phyloP scores from a whole-genome alignment of 2,113 vertebrate genomes.

The Tylochromis polylepis region DNA sequence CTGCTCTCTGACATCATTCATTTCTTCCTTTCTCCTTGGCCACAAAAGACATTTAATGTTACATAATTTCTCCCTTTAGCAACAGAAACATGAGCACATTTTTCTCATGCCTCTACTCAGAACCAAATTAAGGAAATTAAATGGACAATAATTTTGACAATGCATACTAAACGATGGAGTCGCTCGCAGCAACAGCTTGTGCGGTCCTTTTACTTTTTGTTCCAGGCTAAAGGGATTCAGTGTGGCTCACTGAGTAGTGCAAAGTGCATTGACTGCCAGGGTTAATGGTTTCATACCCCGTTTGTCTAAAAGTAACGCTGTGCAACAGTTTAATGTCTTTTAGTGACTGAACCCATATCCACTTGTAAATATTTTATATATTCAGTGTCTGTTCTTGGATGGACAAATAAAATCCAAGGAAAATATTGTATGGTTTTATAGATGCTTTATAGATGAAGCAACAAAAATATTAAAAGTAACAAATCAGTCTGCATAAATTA shows the following conservation, averaged over 20 bases:
- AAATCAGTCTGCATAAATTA: not conserved
- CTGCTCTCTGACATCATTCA: conserved; percentile 25
- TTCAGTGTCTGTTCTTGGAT: not conserved
- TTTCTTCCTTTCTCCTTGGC: conserved; percentile 8
- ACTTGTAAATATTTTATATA: not conserved
- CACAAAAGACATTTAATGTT: conserved; percentile 13
- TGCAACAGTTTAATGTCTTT: not conserved
- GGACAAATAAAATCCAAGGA: not conserved
- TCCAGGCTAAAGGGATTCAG: not conserved
- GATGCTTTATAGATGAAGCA: not conserved
- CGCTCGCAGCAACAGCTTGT: not conserved
- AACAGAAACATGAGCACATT: not conserved
- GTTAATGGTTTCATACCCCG: not conserved
- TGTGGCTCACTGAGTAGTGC: not conserved
- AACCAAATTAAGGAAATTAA: not conserved
- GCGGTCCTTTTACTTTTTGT: not conserved
- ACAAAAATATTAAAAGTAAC: not conserved
- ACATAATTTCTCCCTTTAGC: not conserved
- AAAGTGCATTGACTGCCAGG: not conserved
- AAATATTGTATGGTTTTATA: not conserved
- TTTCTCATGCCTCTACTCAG: not conserved
- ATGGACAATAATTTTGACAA: conserved; percentile 17
- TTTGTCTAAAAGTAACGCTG: not conserved
- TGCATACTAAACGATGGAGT: not conserved
- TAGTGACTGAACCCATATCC: not conserved